phyloP scores from a whole-genome alignment of 2,888 invertebrate species.

The Sesia bembeciformis region DNA sequence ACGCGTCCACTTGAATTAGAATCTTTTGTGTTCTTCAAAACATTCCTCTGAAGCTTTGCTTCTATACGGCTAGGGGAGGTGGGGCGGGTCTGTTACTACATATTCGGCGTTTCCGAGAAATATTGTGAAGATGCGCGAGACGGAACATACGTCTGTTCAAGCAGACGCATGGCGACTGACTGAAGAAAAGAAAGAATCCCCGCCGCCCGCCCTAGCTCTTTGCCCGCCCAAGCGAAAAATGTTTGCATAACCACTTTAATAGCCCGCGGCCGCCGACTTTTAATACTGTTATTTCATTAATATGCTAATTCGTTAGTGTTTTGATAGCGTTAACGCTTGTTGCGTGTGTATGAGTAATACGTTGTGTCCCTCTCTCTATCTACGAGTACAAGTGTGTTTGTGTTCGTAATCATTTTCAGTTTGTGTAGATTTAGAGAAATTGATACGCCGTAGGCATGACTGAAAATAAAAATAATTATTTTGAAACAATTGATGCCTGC shows the following conservation, averaged over 20 bases:
- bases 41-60: background rate
- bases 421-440: too few relatives aligned
- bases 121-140: background rate
- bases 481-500: too few relatives aligned
- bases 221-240: slow-evolving; percentile 52
- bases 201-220: background rate
- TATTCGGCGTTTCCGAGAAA: background rate
- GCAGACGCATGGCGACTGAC: background rate
- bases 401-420: too few relatives aligned
- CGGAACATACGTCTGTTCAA: background rate
- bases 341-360: too few relatives aligned
- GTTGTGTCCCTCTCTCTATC: too few relatives aligned
- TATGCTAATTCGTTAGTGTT: slow-evolving; percentile 20
- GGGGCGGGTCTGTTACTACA: background rate
- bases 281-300: slow-evolving; percentile 35
- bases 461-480: too few relatives aligned
- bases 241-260: slow-evolving; percentile 30
- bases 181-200: background rate
- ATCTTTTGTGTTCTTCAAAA: background rate
- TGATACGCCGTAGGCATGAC: too few relatives aligned
- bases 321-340: slow-evolving; percentile 4
- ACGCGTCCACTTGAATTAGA: background rate
- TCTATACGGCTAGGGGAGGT: background rate
- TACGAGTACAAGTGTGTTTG: too few relatives aligned
- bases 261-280: slow-evolving; percentile 18